phyloP scores from a whole-genome alignment of 2,113 vertebrate species.

The Brachyistius frenatus region DNA sequence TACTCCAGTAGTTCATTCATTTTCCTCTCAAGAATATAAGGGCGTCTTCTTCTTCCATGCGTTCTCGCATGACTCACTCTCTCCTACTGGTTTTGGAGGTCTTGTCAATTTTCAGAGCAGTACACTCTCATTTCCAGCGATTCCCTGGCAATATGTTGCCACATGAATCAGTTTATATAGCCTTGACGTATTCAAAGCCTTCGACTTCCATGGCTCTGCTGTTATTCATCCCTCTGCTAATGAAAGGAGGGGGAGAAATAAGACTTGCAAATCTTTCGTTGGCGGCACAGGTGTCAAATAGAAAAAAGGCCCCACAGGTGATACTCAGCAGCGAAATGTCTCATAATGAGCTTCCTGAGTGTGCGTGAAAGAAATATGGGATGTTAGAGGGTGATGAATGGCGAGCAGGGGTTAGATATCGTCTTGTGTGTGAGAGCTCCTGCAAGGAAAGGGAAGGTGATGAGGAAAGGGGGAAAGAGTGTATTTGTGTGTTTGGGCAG shows the following conservation, averaged over 20 bases:
- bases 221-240: constrained; percentile 55
- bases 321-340: constrained; percentile 52
- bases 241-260: constrained; percentile 41
- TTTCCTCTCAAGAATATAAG: constrained; percentile 24
- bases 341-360: constrained; percentile 67
- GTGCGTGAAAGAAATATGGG: constrained; percentile 19
- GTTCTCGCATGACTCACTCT: background rate
- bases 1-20: constrained; percentile 26
- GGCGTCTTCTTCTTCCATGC: constrained; percentile 14
- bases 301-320: constrained; percentile 59
- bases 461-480: too few species aligned
- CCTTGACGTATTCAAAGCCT: constrained; percentile 55
- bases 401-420: constrained; percentile 38
- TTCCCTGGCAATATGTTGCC: constrained; percentile 38
- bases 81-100: constrained; percentile 28
- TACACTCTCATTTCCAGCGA: constrained; percentile 34
- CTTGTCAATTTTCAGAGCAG: constrained; percentile 46
- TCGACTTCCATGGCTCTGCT: constrained; percentile 11
- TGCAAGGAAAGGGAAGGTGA: too few species aligned
- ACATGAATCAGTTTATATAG: constrained; percentile 52
- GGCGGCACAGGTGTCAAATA: constrained; percentile 54
- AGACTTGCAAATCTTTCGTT: constrained; percentile 26
- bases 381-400: constrained; percentile 48
- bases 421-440: constrained; percentile 21
- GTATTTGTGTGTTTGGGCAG: too few species aligned